phyloP scores from a whole-genome alignment of 2,797 vertebrate species.

The Channallabes apus region DNA sequence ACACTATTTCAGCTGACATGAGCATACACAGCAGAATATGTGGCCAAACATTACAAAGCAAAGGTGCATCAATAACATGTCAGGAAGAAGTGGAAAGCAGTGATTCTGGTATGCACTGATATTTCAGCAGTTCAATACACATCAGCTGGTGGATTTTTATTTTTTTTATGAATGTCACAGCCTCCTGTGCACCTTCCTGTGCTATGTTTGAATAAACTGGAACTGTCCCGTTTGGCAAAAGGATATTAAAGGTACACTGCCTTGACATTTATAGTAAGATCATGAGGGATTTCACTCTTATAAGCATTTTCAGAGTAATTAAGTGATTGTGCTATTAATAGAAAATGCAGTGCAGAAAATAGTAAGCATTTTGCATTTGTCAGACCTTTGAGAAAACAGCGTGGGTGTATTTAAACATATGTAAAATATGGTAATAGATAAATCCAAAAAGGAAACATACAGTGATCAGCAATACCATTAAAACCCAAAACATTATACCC shows the following conservation, averaged over 20 bases:
- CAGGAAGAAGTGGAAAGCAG: not conserved
- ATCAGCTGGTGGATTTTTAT: not conserved
- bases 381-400: conserved; percentile 37
- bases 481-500: no score
- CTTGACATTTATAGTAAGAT: not conserved
- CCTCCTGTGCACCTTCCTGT: not conserved
- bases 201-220: conserved; percentile 24
- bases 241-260: conserved; percentile 37
- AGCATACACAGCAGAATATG: conserved; percentile 36
- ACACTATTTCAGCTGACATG: conserved; percentile 69
- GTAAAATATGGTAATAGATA: conserved; percentile 40
- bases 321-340: conserved; percentile 16
- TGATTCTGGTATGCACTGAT: conserved; percentile 10
- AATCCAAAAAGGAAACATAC: not conserved
- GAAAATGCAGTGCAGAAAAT: not conserved
- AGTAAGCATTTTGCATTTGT: conserved; percentile 25
- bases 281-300: conserved; percentile 21
- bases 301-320: conserved; percentile 36
- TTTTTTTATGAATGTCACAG: conserved; percentile 24
- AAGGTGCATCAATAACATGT: conserved; percentile 34
- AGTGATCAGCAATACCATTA: no score
- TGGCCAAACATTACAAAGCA: conserved; percentile 29
- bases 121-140: conserved; percentile 24
- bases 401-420: not conserved
- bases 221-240: conserved; percentile 34